Base-by-base conservation (phyloP, 2,888 invertebrate genomes). In the Chrysolina americana region DNA sequence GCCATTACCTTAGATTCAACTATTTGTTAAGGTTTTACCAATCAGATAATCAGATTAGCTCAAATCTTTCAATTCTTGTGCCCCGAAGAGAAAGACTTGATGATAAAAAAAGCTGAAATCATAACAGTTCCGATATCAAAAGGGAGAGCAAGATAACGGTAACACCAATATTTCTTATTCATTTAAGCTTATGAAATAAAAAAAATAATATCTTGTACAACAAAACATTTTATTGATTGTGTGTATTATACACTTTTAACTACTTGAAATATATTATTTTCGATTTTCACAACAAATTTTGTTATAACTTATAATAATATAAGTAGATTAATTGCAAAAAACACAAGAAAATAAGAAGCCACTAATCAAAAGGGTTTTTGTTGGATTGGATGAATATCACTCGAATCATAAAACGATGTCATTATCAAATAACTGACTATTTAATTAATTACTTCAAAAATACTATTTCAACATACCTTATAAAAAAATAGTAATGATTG, bases 211-310 rank as follows among this genome's bases (percentile, higher is more conserved):
- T 48, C 70, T 74, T 73, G 72, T 78, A 79, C 79, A 79, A 78
- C 78, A 79, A 78, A 79, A 79, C 79, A 77, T 78, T 78, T 79
- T 78, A 77, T 77, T 79, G 76, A 75, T 75, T 78, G 75, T 68
- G 76, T 77, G 77, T 78, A 78, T 77, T 69, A 77, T 78, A 79
- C 79, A 79, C 78, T 74, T 78, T 78, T 76, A 78, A 79, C 79
- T 79, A 79, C 79, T 76, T 77, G 74, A 74, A 69, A 75, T 66
- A 75, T 64, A 47, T 74, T 75, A 68, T 71, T 72, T 71, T 56
- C 64, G 68, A 71, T 44, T 70, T 66, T 65, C 70, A 72, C 69
- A 71, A 71, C 66, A 73, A 68, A 70, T 64, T 44, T 41, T 48
- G 19, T 65, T 65, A 65, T 65, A 69, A 70, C 28, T 71, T 56